phyloP scores from a whole-genome alignment of 1,140 invertebrate genomes.

The Tetranychus cinnabarinus region DNA sequence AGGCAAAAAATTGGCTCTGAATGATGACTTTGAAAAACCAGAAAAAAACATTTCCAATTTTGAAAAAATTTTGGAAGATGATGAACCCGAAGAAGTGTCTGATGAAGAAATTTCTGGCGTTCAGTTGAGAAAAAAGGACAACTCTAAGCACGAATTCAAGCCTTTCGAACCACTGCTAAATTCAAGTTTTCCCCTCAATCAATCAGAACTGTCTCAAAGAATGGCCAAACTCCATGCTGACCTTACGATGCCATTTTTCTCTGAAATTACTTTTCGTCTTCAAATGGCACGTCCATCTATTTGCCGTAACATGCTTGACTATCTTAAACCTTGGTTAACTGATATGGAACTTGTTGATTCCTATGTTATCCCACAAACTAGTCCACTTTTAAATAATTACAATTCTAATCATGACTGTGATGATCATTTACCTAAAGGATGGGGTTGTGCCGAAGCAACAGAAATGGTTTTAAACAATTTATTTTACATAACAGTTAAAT shows the following conservation, averaged over 20 bases:
- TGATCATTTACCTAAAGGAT: conserved; percentile 32
- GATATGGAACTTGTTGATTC: conserved; percentile 97
- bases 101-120: not conserved
- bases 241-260: conserved; percentile 96
- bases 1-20: not conserved
- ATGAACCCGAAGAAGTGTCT: not conserved
- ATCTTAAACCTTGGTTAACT: conserved; percentile 84
- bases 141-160: not conserved
- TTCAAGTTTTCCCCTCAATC: conserved; percentile 51
- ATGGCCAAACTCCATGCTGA: conserved; percentile 81
- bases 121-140: not conserved
- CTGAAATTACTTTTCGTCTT: conserved; percentile 86
- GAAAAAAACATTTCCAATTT: not conserved
- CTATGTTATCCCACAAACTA: conserved; percentile 50
- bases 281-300: conserved; percentile 81
- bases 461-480: conserved; percentile 98
- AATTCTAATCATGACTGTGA: not conserved
- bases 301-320: conserved; percentile 62
- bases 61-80: not conserved
- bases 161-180: conserved; percentile 4
- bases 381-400: conserved; percentile 14
- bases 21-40: not conserved
- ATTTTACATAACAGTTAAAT: conserved; percentile 92
- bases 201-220: conserved; percentile 70
- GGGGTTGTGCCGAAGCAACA: conserved; percentile 92